phyloP scores from a whole-genome alignment of 2,113 vertebrate species.

The Brienomyrus longianalis region DNA sequence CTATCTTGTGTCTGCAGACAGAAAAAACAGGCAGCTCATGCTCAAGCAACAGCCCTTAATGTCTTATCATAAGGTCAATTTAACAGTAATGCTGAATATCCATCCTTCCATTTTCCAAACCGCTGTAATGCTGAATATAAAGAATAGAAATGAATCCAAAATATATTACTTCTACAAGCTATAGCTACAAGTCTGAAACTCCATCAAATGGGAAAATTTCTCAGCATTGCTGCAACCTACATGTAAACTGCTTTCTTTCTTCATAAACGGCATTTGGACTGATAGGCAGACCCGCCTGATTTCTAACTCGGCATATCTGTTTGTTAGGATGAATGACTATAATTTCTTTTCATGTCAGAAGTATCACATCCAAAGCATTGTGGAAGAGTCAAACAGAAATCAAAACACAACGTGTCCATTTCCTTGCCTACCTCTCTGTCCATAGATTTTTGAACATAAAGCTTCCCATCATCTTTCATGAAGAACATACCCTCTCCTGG shows the following conservation, averaged over 20 bases:
- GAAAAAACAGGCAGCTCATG: not conserved
- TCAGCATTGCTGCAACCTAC: not conserved
- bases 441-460: conserved; percentile 59
- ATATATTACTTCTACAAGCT: not conserved
- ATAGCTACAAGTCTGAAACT: not conserved
- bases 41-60: not conserved
- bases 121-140: not conserved
- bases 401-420: not conserved
- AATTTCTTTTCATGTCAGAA: not conserved
- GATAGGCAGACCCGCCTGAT: not conserved
- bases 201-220: not conserved
- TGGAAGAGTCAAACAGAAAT: not conserved
- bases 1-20: conserved; percentile 54
- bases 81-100: not conserved
- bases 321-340: not conserved
- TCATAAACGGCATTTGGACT: not conserved
- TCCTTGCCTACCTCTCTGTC: conserved; percentile 84
- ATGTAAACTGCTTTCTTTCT: not conserved
- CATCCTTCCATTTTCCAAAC: too few species aligned
- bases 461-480: conserved; percentile 60
- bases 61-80: not conserved
- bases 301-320: not conserved
- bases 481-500: conserved; percentile 70
- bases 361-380: not conserved
- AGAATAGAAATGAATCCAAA: not conserved